Conservation (phyloP, 2,888 invertebrate species). For the Neocrepidodera transversa region DNA sequence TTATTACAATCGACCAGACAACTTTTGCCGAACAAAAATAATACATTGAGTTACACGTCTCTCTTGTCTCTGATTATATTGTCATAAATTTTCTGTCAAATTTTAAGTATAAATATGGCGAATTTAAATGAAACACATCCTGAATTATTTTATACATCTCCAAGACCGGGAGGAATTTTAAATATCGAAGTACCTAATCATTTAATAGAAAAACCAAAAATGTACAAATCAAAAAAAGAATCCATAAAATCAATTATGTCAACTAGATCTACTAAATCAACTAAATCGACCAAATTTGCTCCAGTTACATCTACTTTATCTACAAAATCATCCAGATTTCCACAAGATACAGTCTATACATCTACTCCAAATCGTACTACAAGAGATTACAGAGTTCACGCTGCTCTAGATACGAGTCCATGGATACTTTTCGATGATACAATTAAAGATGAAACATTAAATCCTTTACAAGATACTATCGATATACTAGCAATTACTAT, state of each 20-base stretch:
- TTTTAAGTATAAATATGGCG: constrained; percentile 22
- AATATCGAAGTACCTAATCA: constrained; percentile 26
- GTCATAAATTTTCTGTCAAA: too few relatives aligned
- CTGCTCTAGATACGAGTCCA: constrained; percentile 23
- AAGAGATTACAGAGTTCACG: constrained; percentile 24
- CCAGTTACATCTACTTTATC: background rate
- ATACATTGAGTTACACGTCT: too few relatives aligned
- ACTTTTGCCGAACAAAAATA: too few relatives aligned
- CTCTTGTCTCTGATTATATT: too few relatives aligned
- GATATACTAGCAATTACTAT: constrained; percentile 35
- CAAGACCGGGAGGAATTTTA: constrained; percentile 31
- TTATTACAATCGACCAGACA: too few relatives aligned
- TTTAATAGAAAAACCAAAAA: background rate
- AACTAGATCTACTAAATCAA: constrained; percentile 20
- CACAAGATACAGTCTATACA: too few relatives aligned
- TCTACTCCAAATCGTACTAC: constrained; percentile 16
- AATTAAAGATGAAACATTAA: constrained; percentile 15
- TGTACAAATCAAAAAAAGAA: constrained; percentile 10
- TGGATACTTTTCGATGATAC: constrained; percentile 31
- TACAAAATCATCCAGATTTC: background rate
- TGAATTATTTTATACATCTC: constrained; percentile 28
- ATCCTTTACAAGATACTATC: constrained; percentile 46
- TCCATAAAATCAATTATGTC: constrained; percentile 20
- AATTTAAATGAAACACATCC: constrained; percentile 31
- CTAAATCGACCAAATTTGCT: background rate